A percentile compares a stretch with the other conserved stretches of the same genome.
These are phyloP conservation scores for Drosophila sechellia DNA, from an alignment of 1,140 invertebrate genomes.

Conservation along the genomic window DNA sequence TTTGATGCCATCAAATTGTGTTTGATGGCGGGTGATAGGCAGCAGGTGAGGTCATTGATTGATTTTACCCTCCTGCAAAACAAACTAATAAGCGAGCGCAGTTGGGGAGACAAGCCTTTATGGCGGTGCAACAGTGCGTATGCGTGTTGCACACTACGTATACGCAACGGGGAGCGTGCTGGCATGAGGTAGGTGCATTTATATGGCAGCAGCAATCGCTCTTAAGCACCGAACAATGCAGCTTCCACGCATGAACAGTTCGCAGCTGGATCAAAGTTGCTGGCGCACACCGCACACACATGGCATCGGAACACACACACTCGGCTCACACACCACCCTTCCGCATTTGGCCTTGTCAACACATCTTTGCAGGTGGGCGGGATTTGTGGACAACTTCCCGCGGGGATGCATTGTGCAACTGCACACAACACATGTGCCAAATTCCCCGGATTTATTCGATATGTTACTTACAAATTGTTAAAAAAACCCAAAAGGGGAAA, in stretches of 20 bases:
- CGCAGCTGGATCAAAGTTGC: constrained; percentile 60
- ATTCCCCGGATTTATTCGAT: constrained; percentile 20
- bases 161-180: constrained; percentile 10
- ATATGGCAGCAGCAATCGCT: constrained; percentile 38
- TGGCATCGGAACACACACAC: constrained; percentile 58
- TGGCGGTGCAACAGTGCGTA: constrained; percentile 73
- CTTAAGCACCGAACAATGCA: constrained; percentile 71
- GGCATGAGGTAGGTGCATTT: constrained; percentile 27
- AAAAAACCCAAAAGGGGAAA: background rate
- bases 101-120: constrained; percentile 37
- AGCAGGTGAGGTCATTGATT: constrained; percentile 59
- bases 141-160: constrained; percentile 55
- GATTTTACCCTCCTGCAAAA: constrained; percentile 67
- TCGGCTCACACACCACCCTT: background rate
- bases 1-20: constrained; percentile 64
- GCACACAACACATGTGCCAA: constrained; percentile 8
- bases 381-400: background rate
- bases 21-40: constrained; percentile 34
- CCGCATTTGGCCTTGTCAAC: constrained; percentile 15
- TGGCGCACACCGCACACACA: constrained; percentile 35
- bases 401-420: background rate
- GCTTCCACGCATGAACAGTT: constrained; percentile 68
- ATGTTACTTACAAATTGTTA: constrained; percentile 19
- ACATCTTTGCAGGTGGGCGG: constrained; percentile 11
- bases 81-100: constrained; percentile 74